phyloP scores from a whole-genome alignment of 2,113 vertebrate genomes.

The Phrynosoma platyrhinos region DNA sequence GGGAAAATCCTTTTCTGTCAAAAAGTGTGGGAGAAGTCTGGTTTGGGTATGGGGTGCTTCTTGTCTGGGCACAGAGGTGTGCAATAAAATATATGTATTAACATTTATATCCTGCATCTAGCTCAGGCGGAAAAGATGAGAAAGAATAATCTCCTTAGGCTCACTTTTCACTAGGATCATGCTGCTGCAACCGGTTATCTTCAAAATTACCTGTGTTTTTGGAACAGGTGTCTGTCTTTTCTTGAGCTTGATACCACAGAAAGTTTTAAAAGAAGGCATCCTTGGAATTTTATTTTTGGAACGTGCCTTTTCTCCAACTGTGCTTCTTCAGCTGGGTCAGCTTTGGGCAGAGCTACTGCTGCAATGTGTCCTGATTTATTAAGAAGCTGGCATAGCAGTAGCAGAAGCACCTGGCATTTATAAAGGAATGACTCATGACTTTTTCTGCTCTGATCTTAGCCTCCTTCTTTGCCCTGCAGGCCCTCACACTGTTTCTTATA shows the following conservation, averaged over 20 bases:
- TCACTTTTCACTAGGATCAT: neutral
- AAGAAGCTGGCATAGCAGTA: neutral
- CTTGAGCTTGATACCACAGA: constrained; percentile 34
- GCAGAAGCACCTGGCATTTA: constrained; percentile 40
- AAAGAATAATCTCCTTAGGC: too few species aligned
- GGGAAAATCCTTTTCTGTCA: too few species aligned
- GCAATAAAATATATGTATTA: too few species aligned
- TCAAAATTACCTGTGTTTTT: constrained; percentile 10
- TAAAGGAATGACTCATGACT: neutral
- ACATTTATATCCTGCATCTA: too few species aligned
- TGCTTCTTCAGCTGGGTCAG: constrained; percentile 59
- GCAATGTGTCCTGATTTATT: constrained; percentile 43
- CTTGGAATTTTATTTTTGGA: constrained; percentile 71
- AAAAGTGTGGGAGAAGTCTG: too few species aligned
- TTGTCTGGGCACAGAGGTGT: too few species aligned
- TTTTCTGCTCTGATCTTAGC: neutral
- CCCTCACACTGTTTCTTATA: constrained; percentile 31
- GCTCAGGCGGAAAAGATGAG: too few species aligned
- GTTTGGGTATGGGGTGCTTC: too few species aligned
- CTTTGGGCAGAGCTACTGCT: constrained; percentile 42
- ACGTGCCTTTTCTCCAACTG: constrained; percentile 64
- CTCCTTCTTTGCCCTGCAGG: constrained; percentile 2
- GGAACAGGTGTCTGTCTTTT: constrained; percentile 35
- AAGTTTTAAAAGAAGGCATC: constrained; percentile 72
- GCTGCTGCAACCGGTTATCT: constrained; percentile 15